Base-by-base conservation (phyloP, 1,140 invertebrate species). In the Magallana gigas region DNA sequence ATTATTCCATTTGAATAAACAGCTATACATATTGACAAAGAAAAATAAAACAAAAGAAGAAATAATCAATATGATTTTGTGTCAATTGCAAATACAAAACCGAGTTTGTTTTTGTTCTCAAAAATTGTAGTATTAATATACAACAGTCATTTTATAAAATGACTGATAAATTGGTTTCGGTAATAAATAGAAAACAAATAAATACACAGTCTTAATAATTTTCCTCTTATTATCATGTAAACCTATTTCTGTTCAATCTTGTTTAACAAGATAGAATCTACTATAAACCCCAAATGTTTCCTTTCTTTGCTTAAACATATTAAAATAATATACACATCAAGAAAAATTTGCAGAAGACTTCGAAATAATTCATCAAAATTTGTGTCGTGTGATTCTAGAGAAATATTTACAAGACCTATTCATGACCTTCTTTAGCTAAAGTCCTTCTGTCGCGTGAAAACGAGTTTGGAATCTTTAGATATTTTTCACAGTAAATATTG, bases 401-500 rank as follows among this genome's bases (percentile, higher is more conserved):
- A 9, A 76, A 76, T 76, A 76, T 76, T 76, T 76, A 76, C 68
- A 76, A 48, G 23, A 76, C 23, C 8, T 64, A 64, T 64, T 76
- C 68, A 36, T 29, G 9, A 29, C 8, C 18, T 36, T 76, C 36
- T 76, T 76, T 12, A 11, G 11, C 9, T 23, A 76, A 29, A 12
- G 23, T 8, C 23, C 5, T 29, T 29, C 68, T 29, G 18, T 29
- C 36, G 68, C 14, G 18, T 18, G 18, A 23, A 23, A 76, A 12
- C 8, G 36, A 8, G 23, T 11, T 29, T 29, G 8, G 11, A 76
- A 76, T 48, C 7, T 36, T 76, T 8, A 36, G 23, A 76, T 23
- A 76, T 76, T 76, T 76, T 71, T 76, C 23, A 29, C 68, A 29
- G 23, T 76, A 76, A 76, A 76, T 76, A 76, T 76, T 76, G 68